These are phyloP conservation scores for Chymomyza amoena DNA, from an alignment of 2,888 invertebrate genomes.

Conservation along the genomic window DNA sequence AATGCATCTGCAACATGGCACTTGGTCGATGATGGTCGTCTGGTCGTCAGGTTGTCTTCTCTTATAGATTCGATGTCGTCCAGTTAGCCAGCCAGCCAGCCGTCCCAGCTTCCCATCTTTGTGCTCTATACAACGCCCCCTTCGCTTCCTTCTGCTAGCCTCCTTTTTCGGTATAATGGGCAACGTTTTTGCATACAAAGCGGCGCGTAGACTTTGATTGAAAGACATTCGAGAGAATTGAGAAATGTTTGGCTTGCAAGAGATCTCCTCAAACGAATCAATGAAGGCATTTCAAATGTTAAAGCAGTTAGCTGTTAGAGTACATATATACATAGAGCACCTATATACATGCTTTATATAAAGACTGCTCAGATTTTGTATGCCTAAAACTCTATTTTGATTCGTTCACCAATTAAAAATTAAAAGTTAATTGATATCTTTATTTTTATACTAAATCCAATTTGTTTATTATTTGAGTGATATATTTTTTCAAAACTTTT, in stretches of 20 bases:
- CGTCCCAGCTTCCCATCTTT: not conserved
- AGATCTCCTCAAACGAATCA: not conserved
- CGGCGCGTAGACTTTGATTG: conserved; percentile 3
- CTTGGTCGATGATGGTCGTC: not conserved
- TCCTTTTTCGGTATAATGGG: not conserved
- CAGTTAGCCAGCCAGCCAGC: not conserved
- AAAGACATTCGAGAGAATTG: not conserved
- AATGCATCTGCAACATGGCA: conserved; percentile 9
- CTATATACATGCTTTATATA: no score
- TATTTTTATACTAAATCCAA: no score
- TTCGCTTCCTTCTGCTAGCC: not conserved
- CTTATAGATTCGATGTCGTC: not conserved
- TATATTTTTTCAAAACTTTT: no score
- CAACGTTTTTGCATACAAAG: conserved; percentile 1
- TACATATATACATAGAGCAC: no score
- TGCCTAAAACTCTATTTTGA: no score
- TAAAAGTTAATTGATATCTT: no score
- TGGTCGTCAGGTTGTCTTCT: no score
- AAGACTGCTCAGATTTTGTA: no score
- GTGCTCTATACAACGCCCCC: not conserved
- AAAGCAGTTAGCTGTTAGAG: not conserved
- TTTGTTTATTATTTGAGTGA: no score
- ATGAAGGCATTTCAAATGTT: not conserved
- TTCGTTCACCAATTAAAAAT: no score
- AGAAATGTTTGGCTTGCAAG: not conserved